phyloP scores from a whole-genome alignment of 2,113 vertebrate genomes.

The Anser cygnoides region DNA sequence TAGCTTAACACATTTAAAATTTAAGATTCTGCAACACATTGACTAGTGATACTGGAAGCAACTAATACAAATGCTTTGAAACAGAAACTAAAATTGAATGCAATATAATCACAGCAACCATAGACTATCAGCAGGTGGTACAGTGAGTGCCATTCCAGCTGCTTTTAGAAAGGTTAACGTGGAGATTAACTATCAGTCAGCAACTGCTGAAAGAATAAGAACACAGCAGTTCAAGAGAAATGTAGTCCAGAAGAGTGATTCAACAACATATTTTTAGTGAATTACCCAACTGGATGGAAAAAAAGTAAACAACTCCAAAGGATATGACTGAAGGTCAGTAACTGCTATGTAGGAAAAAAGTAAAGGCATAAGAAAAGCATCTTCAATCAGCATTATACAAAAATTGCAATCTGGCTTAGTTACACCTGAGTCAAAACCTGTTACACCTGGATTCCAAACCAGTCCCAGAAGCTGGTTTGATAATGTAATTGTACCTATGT shows the following conservation, averaged over 20 bases:
- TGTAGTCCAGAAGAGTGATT: background rate
- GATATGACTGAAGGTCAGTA: background rate
- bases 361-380: background rate
- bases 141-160: background rate
- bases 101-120: background rate
- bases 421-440: background rate
- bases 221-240: slow-evolving; percentile 24
- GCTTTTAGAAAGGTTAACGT: background rate
- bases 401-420: background rate
- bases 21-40: background rate
- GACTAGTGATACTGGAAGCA: background rate
- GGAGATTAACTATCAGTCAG: slow-evolving; percentile 2
- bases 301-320: background rate
- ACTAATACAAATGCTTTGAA: slow-evolving; percentile 1
- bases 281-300: background rate
- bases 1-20: background rate
- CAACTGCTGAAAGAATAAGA: slow-evolving; percentile 12
- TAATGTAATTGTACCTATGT: background rate
- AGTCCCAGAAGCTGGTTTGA: accelerated
- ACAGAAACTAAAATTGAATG: background rate
- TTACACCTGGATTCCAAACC: background rate
- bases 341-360: background rate
- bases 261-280: slow-evolving; percentile 13
- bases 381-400: background rate
- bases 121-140: background rate